A percentile compares a stretch with the other conserved stretches of the same genome.
Evolutionary conservation across 2,113 vertebrate species (phyloP).

Genomic region (Chrysemys picta): DNA sequence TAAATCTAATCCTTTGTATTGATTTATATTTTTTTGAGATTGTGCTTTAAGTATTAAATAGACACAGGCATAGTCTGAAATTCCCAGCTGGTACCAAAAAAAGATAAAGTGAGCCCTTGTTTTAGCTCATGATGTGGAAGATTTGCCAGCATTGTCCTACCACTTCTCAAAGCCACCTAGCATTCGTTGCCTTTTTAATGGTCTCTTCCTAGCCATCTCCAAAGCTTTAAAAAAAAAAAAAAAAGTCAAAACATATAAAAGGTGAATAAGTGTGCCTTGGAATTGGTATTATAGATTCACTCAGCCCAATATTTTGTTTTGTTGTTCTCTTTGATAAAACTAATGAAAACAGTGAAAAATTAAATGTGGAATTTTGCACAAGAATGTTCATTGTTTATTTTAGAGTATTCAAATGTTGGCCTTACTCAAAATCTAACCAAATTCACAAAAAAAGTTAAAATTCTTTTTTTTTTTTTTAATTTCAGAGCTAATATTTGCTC

Average conservation of each 20-base stretch:
- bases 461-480: neutral
- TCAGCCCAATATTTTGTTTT: neutral
- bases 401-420: neutral
- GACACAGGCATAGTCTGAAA: neutral
- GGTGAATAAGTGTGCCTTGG: fast-evolving
- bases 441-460: neutral
- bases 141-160: neutral
- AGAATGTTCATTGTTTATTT: fast-evolving
- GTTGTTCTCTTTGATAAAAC: neutral
- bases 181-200: neutral
- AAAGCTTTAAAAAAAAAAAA: neutral
- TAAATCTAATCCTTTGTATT: neutral
- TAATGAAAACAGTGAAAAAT: neutral
- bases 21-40: neutral
- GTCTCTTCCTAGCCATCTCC: neutral
- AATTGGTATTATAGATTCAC: fast-evolving
- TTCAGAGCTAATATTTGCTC: neutral
- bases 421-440: fast-evolving
- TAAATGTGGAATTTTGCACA: neutral
- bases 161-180: neutral
- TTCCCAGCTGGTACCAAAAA: neutral
- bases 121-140: neutral
- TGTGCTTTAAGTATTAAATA: neutral
- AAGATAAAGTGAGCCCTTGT: neutral
- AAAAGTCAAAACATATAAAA: neutral